Evolutionary conservation across 2,113 vertebrate species (phyloP).

Genomic region (Synodontis membranacea): DNA sequence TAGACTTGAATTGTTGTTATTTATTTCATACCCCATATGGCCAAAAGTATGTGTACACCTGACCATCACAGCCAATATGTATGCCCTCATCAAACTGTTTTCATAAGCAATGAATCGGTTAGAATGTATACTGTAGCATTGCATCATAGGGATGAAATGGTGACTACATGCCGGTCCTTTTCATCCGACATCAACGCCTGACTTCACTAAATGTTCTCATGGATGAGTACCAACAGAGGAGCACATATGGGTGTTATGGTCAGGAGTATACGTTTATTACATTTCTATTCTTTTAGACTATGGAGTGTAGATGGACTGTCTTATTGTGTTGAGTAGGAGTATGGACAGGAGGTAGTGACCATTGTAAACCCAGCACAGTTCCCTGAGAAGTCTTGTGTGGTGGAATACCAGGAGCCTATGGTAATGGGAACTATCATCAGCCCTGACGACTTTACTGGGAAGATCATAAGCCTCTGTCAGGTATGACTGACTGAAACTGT

Average conservation of each 20-base stretch:
- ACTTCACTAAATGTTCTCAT: neutral
- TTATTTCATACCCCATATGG: neutral
- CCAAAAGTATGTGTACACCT: neutral
- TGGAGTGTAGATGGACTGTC: neutral
- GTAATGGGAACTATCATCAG: slow-evolving; percentile 89
- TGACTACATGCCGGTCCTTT: neutral
- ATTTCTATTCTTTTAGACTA: too few species aligned
- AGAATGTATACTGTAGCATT: neutral
- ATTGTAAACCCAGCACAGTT: slow-evolving; percentile 91
- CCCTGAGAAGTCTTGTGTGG: slow-evolving; percentile 82
- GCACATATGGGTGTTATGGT: neutral
- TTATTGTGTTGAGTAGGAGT: slow-evolving; percentile 73
- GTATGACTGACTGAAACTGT: slow-evolving; percentile 72
- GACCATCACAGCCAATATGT: neutral
- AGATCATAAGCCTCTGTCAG: slow-evolving; percentile 90
- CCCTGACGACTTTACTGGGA: slow-evolving; percentile 83
- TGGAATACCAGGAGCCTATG: slow-evolving; percentile 90
- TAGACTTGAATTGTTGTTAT: neutral
- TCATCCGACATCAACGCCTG: neutral
- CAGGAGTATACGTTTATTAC: neutral
- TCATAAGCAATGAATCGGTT: neutral
- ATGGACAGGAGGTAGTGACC: slow-evolving; percentile 82
- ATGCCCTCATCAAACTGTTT: neutral
- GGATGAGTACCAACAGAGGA: neutral
- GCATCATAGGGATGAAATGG: neutral